These are phyloP conservation scores for Procavia capensis DNA, from an alignment of 2,113 vertebrate genomes.

Conservation along the genomic window DNA sequence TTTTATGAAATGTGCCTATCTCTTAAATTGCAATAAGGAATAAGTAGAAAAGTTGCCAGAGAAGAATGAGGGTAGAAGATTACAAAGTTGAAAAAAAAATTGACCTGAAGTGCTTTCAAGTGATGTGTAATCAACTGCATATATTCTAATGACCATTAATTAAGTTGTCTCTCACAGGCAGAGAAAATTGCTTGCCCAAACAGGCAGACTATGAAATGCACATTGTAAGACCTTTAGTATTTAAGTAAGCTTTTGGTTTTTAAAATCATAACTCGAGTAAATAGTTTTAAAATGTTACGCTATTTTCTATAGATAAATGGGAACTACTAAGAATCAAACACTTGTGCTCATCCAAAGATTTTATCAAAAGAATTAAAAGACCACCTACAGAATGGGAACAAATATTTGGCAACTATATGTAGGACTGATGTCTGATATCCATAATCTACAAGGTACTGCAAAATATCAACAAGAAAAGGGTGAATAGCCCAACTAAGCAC, in stretches of 20 bases:
- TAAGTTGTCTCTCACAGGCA: slow-evolving; percentile 84
- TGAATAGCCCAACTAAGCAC: no score
- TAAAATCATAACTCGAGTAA: not conserved
- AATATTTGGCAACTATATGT: no score
- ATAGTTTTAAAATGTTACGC: not conserved
- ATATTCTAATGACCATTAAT: slow-evolving; percentile 85
- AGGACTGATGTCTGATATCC: no score
- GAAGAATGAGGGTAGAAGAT: slow-evolving; percentile 81
- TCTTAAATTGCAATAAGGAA: slow-evolving; percentile 76
- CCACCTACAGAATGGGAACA: no score
- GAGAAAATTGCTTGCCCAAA: slow-evolving; percentile 81
- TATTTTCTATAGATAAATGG: no score
- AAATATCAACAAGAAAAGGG: no score
- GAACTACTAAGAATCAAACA: no score
- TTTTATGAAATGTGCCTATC: slow-evolving; percentile 74
- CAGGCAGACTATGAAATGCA: slow-evolving; percentile 72
- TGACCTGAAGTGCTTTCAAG: slow-evolving; percentile 79
- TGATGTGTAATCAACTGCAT: slow-evolving; percentile 82
- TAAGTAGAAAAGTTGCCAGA: slow-evolving; percentile 83
- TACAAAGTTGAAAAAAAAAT: slow-evolving; percentile 81
- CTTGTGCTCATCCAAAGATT: no score
- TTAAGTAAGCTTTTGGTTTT: slow-evolving; percentile 49
- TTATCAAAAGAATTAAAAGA: no score
- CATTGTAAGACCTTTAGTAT: slow-evolving; percentile 70
- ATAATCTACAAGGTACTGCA: no score